Percentiles rank a stretch among this genome's conserved stretches.
These are phyloP conservation scores for Eulemur macaco DNA, from an alignment of 2,113 vertebrate species.

Conservation along the genomic window DNA sequence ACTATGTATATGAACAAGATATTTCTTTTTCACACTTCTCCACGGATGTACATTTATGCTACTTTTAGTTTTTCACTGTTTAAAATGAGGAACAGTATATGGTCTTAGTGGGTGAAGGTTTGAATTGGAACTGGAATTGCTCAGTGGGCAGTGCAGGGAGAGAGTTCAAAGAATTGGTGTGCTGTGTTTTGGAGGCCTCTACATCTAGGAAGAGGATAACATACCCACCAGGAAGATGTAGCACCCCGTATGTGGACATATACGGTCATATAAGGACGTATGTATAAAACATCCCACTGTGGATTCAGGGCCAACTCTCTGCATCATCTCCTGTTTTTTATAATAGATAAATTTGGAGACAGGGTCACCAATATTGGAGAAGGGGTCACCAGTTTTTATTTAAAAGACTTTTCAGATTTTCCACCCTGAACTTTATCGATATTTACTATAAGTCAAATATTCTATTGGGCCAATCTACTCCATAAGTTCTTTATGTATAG, in stretches of 20 bases:
- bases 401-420: too few species aligned
- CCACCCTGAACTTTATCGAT: neutral
- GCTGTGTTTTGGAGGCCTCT: fast-evolving
- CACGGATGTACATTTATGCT: too few species aligned
- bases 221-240: fast-evolving
- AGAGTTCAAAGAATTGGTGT: too few species aligned
- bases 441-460: neutral
- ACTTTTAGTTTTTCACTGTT: neutral
- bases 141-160: too few species aligned
- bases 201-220: fast-evolving
- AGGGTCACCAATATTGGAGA: neutral
- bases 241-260: neutral
- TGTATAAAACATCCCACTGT: fast-evolving
- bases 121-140: neutral
- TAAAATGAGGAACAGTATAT: neutral
- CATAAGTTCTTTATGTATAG: too few species aligned
- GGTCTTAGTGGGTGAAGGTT: too few species aligned
- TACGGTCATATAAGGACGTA: fast-evolving
- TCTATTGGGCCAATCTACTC: neutral
- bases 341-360: neutral
- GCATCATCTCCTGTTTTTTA: neutral
- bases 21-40: neutral
- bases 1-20: neutral
- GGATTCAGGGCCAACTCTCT: neutral
- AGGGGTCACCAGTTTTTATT: neutral